Conservation (phyloP, 2,797 vertebrate species). For the Myotis daubentonii region DNA sequence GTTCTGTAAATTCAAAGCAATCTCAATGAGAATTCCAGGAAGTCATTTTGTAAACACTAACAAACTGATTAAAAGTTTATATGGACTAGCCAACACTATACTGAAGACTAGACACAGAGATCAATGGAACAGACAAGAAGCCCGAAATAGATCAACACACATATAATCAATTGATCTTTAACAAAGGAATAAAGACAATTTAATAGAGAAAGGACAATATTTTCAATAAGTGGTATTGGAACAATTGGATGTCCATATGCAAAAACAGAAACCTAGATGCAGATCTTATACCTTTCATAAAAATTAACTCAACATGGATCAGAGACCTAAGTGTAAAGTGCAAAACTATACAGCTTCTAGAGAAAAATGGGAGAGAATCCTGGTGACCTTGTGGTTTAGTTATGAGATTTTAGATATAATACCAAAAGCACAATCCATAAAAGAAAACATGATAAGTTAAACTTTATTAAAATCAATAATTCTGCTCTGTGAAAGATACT, state of each 20-base stretch:
- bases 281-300: neutral
- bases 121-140: neutral
- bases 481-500: neutral
- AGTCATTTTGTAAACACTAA: conserved; percentile 43
- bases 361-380: conserved; percentile 42
- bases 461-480: conserved; percentile 47
- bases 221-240: neutral
- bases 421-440: conserved; percentile 27
- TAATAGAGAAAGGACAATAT: neutral
- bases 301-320: conserved; percentile 3
- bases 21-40: conserved; percentile 3
- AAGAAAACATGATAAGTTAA: conserved; percentile 4
- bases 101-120: conserved; percentile 13
- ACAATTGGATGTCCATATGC: neutral
- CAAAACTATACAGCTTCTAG: neutral
- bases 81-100: neutral
- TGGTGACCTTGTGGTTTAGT: conserved; percentile 34
- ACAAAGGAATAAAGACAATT: conserved; percentile 13
- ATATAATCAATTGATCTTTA: conserved; percentile 10
- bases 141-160: neutral
- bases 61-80: conserved; percentile 33
- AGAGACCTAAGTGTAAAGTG: neutral
- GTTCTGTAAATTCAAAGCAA: conserved; percentile 23
- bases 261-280: neutral
- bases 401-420: conserved; percentile 2